Evolutionary conservation across 2,113 vertebrate genomes (phyloP).

Genomic region (Seriola quinqueradiata): DNA sequence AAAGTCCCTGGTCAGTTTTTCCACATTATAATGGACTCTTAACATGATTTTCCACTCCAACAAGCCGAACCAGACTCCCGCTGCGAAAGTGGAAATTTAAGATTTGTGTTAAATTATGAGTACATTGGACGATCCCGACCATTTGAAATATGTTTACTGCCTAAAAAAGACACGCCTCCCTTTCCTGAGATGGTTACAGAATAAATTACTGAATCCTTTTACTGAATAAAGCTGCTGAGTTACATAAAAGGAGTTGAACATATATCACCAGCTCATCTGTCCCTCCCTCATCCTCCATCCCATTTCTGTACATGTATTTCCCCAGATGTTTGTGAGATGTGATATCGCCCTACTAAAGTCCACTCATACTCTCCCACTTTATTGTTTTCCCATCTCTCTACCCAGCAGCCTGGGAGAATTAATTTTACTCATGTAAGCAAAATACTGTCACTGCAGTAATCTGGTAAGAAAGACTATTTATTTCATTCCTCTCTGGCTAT

Average conservation of each 20-base stretch:
- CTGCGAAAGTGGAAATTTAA: constrained; percentile 24
- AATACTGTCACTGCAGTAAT: constrained; percentile 53
- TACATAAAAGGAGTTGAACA: constrained; percentile 38
- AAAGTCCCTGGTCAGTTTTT: constrained; percentile 26
- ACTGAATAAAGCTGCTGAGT: constrained; percentile 35
- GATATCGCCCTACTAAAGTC: constrained; percentile 10
- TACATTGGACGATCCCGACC: not conserved
- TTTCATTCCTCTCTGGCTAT: constrained; percentile 46
- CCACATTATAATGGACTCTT: constrained; percentile 6
- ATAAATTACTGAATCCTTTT: constrained; percentile 37
- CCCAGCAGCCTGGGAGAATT: constrained; percentile 27
- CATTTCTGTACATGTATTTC: constrained; percentile 25
- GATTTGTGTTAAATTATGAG: constrained; percentile 25
- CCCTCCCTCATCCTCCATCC: constrained; percentile 11
- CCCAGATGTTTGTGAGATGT: constrained; percentile 43
- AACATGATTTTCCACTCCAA: constrained; percentile 38
- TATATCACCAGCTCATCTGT: constrained; percentile 31
- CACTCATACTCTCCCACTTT: constrained; percentile 15
- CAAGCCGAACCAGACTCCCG: constrained; percentile 27
- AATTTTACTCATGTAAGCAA: constrained; percentile 62
- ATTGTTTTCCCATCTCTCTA: constrained; percentile 43
- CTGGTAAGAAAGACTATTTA: constrained; percentile 24
- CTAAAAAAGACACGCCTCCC: constrained; percentile 30
- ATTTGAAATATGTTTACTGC: constrained; percentile 40
- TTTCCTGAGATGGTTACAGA: constrained; percentile 15